Evolutionary conservation across 2,888 invertebrate genomes (phyloP).

Genomic region (Leptothorax acervorum): DNA sequence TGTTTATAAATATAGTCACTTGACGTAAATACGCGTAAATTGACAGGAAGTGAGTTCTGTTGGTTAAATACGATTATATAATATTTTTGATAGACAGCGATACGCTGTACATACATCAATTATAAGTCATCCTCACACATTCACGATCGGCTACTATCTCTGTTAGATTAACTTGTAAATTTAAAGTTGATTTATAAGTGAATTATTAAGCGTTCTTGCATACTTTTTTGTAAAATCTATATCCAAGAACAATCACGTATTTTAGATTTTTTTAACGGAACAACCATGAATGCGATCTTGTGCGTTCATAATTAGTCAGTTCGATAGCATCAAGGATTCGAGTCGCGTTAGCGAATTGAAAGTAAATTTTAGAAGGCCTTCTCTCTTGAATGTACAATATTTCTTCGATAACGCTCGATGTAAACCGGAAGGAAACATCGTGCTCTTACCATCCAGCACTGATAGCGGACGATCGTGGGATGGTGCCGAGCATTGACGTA

Average conservation of each 20-base stretch:
- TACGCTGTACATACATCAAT: background rate
- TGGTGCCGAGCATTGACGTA: constrained; percentile 71
- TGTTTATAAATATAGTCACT: background rate
- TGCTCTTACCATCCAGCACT: constrained; percentile 58
- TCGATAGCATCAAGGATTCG: background rate
- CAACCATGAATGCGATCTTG: background rate
- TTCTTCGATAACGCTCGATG: constrained; percentile 37
- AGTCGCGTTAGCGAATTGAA: background rate
- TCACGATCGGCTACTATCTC: background rate
- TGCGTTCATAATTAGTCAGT: background rate
- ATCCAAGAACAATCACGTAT: background rate
- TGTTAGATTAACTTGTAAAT: background rate
- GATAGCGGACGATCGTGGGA: constrained; percentile 72
- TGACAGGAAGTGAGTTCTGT: constrained; percentile 22
- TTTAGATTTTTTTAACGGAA: background rate
- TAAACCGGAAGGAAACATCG: constrained; percentile 70
- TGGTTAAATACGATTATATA: constrained; percentile 5
- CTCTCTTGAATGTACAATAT: constrained; percentile 10
- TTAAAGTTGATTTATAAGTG: background rate
- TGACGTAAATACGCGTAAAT: background rate
- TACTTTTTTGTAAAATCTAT: background rate
- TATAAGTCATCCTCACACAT: background rate
- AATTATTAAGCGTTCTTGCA: no score
- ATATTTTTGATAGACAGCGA: background rate
- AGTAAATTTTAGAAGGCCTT: background rate